phyloP scores from a whole-genome alignment of 2,797 vertebrate genomes.

The Semotilus atromaculatus region DNA sequence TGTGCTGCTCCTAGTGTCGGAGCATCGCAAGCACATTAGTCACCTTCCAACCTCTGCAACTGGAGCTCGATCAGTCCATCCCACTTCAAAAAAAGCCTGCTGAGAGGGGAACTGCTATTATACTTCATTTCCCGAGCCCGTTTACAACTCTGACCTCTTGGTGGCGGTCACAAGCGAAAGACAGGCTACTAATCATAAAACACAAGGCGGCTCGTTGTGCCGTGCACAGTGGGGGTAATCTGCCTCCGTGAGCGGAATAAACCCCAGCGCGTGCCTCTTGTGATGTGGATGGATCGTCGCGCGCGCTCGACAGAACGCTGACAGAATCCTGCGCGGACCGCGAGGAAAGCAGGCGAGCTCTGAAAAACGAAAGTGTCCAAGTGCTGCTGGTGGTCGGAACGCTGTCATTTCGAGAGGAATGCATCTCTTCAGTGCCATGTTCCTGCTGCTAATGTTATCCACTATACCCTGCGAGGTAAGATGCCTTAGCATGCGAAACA shows the following conservation, averaged over 20 bases:
- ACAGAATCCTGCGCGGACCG: slow-evolving; percentile 70
- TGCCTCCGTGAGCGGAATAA: slow-evolving; percentile 67
- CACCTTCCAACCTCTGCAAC: slow-evolving; percentile 77
- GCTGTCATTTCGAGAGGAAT: slow-evolving; percentile 78
- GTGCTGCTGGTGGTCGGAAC: slow-evolving; percentile 63
- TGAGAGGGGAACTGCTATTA: slow-evolving; percentile 4
- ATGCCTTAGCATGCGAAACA: slow-evolving; percentile 15
- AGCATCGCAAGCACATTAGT: slow-evolving; percentile 74
- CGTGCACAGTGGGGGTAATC: slow-evolving; percentile 66
- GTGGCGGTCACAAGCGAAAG: slow-evolving; percentile 46
- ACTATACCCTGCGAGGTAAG: slow-evolving; percentile 78
- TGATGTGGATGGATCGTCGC: slow-evolving; percentile 81
- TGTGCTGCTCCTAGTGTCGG: slow-evolving; percentile 79
- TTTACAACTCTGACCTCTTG: slow-evolving; percentile 52
- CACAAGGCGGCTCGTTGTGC: slow-evolving; percentile 57
- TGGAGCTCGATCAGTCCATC: slow-evolving; percentile 35
- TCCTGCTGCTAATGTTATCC: slow-evolving; percentile 83
- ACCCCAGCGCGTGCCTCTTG: slow-evolving; percentile 61
- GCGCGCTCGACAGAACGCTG: slow-evolving; percentile 71
- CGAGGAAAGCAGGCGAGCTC: slow-evolving; percentile 69
- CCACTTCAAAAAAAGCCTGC: slow-evolving; percentile 26
- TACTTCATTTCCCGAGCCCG: slow-evolving; percentile 9
- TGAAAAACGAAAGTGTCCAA: slow-evolving; percentile 61
- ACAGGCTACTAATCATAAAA: slow-evolving; percentile 46
- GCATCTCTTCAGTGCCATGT: slow-evolving; percentile 86